These are phyloP conservation scores for Clarias pachynema DNA, from an alignment of 2,797 vertebrate species.

Conservation along the genomic window DNA sequence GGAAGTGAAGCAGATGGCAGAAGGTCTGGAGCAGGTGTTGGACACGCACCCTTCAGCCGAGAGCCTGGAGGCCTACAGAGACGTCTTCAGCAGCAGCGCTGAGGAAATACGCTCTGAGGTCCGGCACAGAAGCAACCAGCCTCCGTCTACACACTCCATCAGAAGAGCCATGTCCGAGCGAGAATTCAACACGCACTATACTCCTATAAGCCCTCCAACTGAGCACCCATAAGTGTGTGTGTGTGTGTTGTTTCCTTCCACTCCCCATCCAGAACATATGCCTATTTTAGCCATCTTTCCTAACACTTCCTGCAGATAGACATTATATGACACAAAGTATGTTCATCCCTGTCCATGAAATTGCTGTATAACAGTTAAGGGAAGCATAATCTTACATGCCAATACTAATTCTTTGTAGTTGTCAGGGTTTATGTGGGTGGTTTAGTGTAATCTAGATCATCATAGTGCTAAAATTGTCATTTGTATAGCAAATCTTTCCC, in stretches of 20 bases:
- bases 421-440: not conserved
- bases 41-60: slow-evolving; percentile 71
- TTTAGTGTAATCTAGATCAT: not conserved
- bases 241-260: not conserved
- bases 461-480: not conserved
- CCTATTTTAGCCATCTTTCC: not conserved
- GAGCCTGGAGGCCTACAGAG: slow-evolving; percentile 75
- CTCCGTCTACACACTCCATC: slow-evolving; percentile 57
- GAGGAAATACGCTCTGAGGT: slow-evolving; percentile 54
- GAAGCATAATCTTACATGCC: too few species aligned
- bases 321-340: not conserved
- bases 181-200: slow-evolving; percentile 68
- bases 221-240: slow-evolving; percentile 54
- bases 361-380: too few species aligned
- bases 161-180: slow-evolving; percentile 68
- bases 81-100: slow-evolving; percentile 71
- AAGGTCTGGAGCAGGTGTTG: slow-evolving; percentile 82
- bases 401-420: too few species aligned
- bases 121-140: slow-evolving; percentile 39
- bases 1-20: slow-evolving; percentile 78
- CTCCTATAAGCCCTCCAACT: slow-evolving; percentile 55
- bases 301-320: not conserved
- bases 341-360: not conserved
- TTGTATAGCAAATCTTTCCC: not conserved
- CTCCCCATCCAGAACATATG: too few species aligned